phyloP scores from a whole-genome alignment of 1,140 invertebrate species.

The Amyelois transitella region DNA sequence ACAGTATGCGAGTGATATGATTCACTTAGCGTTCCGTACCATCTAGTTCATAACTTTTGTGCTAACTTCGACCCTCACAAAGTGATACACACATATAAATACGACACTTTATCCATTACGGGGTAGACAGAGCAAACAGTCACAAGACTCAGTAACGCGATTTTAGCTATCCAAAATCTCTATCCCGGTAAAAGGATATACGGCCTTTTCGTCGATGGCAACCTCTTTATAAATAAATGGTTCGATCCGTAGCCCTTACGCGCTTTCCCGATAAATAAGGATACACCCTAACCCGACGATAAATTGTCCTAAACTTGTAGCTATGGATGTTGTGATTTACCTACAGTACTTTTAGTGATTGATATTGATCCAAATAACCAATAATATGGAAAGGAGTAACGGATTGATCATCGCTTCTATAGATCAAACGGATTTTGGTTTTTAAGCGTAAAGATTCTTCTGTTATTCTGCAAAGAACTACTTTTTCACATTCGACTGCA shows the following conservation, averaged over 20 bases:
- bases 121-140: too few species aligned
- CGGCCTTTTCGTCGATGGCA: constrained; percentile 7
- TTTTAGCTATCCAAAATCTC: constrained; percentile 6
- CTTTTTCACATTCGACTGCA: too few species aligned
- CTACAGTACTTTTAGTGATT: background rate
- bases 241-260: constrained; percentile 2
- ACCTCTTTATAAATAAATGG: constrained; percentile 13
- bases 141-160: background rate
- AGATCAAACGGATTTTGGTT: too few species aligned
- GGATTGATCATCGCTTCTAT: too few species aligned
- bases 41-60: too few species aligned
- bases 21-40: too few species aligned
- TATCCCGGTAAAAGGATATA: constrained; percentile 7
- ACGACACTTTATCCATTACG: too few species aligned
- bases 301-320: constrained; percentile 5
- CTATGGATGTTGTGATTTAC: background rate
- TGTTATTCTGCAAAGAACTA: too few species aligned
- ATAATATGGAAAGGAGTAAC: too few species aligned
- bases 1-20: too few species aligned
- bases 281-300: constrained; percentile 4
- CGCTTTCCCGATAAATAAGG: constrained; percentile 10
- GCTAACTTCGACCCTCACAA: background rate
- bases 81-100: background rate
- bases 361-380: background rate
- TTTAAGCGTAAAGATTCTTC: too few species aligned